Evolutionary conservation across 2,113 vertebrate genomes (phyloP).

Genomic region (Reinhardtius hippoglossoides): DNA sequence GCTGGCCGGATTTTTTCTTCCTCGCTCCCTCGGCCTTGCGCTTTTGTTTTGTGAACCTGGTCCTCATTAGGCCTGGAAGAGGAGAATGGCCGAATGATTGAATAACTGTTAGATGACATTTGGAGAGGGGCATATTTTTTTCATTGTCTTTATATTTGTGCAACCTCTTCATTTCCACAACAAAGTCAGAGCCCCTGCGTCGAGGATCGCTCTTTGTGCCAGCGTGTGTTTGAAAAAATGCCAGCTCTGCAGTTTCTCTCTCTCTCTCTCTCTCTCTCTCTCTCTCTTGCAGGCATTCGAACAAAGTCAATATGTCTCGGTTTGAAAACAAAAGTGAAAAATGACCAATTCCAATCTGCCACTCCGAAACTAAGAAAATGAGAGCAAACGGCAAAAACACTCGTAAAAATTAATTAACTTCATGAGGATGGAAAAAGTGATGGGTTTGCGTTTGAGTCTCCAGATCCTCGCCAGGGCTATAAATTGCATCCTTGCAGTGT

Average conservation of each 20-base stretch:
- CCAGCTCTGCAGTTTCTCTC: constrained; percentile 21
- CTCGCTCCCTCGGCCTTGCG: not conserved
- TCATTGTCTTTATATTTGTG: not conserved
- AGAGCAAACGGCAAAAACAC: constrained; percentile 56
- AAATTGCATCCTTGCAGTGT: constrained; percentile 58
- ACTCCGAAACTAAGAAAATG: constrained; percentile 47
- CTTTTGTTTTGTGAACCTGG: constrained; percentile 43
- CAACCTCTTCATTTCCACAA: not conserved
- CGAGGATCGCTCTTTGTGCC: constrained; percentile 16
- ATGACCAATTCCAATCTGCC: constrained; percentile 53
- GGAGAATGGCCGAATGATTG: constrained; percentile 41
- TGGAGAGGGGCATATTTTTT: not conserved
- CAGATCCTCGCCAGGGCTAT: constrained; percentile 47
- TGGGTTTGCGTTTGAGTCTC: constrained; percentile 51
- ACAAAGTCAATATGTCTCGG: constrained; percentile 36
- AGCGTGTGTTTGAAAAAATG: constrained; percentile 16
- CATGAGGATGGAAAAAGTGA: constrained; percentile 71
- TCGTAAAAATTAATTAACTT: constrained; percentile 73
- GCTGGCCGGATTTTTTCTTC: constrained; percentile 27
- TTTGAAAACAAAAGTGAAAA: constrained; percentile 65
- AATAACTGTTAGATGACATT: constrained; percentile 29
- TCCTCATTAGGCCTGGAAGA: constrained; percentile 38
- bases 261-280: constrained; percentile 31
- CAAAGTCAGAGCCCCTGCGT: not conserved
- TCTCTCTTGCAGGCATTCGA: constrained; percentile 18